Base-by-base conservation (phyloP, 2,797 vertebrate species). In the Schizothorax lantsangensis region DNA sequence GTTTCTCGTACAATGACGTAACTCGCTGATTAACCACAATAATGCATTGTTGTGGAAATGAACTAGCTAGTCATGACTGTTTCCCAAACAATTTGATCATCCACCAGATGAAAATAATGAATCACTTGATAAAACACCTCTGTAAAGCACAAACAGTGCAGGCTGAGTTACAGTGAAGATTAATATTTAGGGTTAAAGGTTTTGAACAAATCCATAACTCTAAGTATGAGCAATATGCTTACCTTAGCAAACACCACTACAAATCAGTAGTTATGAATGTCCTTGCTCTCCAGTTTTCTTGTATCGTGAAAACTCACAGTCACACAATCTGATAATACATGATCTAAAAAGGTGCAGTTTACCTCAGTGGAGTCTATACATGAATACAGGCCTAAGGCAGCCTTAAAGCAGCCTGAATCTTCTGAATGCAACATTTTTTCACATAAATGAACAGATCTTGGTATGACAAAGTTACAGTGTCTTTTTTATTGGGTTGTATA, bases 401-500 rank as follows among this genome's bases (percentile, higher is more conserved):
- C 40, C 43, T 49, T 47, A 47, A 74, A 84, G 40, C 54, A 74
- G 30, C 15, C 49, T 0, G 21, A 36, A 71, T n/a, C 38, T n/a
- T 19, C n/a, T 79, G 78, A 80, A 64, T 64, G n/a, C 26, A 80
- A 66, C 40, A 64, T 33, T 79, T 66, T 43, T 36, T 66, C 45
- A 77, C 43, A 77, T 84, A 52, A 75, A 75, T 68, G 15, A 77
- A 77, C 40, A 47, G 59, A 47, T 33, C 15, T 47, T 21, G 40
- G 59, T 21, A 80, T 45, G 59, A 80, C 38, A 47, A 80, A 66
- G 79, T 23, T 33, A 23, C 40, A 64, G n/a, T 80, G n/a, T 11
- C 49, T 79, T 59, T 75, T 79, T 59, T 77, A 78, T 40, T 78
- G 52, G 15, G n/a, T 9, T 80, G 21, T 52, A 52, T 77, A 66